Conservation (phyloP, 2,888 invertebrate species). For the Anthoptus insignis region DNA sequence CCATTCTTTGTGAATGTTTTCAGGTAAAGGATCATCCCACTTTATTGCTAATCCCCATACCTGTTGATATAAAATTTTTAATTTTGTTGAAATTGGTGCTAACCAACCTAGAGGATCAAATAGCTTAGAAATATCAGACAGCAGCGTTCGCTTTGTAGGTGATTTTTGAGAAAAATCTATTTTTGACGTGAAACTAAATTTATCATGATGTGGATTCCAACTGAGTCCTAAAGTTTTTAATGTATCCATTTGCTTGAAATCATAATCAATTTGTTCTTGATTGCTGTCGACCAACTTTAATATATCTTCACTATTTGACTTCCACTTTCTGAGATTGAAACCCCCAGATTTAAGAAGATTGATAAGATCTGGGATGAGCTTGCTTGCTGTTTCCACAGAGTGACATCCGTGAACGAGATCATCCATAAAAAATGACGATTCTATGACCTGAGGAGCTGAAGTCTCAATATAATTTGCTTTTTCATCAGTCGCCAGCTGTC, state of each 20-base stretch:
- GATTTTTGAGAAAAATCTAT: not conserved
- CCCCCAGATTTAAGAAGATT: not conserved
- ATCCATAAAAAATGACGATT: not conserved
- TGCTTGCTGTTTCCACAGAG: not conserved
- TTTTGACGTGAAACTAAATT: not conserved
- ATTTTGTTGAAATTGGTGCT: not conserved
- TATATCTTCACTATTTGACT: conserved; percentile 7
- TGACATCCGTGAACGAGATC: not conserved
- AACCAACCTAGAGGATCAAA: conserved; percentile 4
- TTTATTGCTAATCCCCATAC: not conserved
- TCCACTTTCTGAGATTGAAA: conserved; percentile 26
- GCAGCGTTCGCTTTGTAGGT: not conserved
- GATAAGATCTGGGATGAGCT: not conserved
- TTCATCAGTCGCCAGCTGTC: conserved; percentile 4
- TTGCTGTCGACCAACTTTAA: not conserved
- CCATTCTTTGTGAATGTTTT: not conserved
- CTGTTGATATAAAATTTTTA: not conserved
- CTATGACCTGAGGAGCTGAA: not conserved
- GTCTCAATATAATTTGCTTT: not conserved
- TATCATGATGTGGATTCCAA: not conserved
- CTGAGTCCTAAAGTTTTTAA: conserved; percentile 31
- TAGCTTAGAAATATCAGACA: not conserved
- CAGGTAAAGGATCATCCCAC: not conserved
- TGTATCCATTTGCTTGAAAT: not conserved
- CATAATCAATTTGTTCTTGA: not conserved